Base-by-base conservation (phyloP, 2,113 vertebrate genomes). In the Onychostruthus taczanowskii region DNA sequence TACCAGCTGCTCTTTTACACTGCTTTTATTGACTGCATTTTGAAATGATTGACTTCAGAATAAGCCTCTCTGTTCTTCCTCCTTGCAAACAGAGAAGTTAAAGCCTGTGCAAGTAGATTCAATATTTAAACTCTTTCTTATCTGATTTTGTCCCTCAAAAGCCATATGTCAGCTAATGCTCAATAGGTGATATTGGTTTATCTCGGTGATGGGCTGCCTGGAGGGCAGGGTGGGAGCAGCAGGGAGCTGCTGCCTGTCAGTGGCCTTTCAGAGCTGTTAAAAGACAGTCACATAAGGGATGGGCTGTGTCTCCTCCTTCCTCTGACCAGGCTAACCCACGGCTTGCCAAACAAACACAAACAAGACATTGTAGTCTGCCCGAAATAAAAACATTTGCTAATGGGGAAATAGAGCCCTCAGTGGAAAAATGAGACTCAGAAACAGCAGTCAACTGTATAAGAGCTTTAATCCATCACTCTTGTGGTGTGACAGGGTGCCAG, bases 391-490 rank as follows among this genome's bases (percentile, higher is more conserved):
- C 68, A 86, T 82, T 90, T 83, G 59, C 59, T 86, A 80, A 86
- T 67, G 68, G 64, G 72, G 67, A 93, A 95, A 92, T 21, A 55
- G 82, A 94, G 68, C 52, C 47, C 37, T 74, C 56, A 5, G 75
- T 68, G 81, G 91, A 82, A 94, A 93, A 93, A 77, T 52, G 84
- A 95, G 87, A 85, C 87, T 76, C 24, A 33, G 67, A 44, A 85
- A 68, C 83, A 95, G 55, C 81, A 91, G 85, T 83, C 63, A 88
- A 26, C 13, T 90, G 72, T 47, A 69, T 27, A 43, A 94, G 92
- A 81, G 44, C 79, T 90, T 96, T 77, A 63, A 84, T 63, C 41
- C 72, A 78, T 75, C 83, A 72, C 85, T 90, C 26, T 43, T 67
- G 52, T 84, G 88, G 47, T 24, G 69, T 69, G 72, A 83, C 24